A percentile compares a stretch with the other conserved stretches of the same genome.
Evolutionary conservation across 2,888 invertebrate genomes (phyloP).

Genomic region (Agriotes lineatus): DNA sequence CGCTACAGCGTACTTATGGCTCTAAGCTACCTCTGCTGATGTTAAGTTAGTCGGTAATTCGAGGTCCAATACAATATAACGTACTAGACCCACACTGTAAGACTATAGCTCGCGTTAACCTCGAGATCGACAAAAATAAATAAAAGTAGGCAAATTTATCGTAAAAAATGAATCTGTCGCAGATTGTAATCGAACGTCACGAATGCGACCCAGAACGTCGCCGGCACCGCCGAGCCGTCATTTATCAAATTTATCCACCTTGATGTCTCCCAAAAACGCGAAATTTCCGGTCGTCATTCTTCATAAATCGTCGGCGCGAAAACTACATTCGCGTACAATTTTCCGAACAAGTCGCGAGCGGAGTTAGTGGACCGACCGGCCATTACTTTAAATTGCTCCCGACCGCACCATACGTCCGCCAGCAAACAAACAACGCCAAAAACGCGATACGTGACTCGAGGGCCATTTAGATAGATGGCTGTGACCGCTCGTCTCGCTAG

Average conservation of each 20-base stretch:
- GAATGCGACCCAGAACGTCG: no score
- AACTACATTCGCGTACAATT: conserved; percentile 26
- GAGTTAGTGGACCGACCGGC: conserved; percentile 29
- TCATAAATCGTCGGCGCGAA: not conserved
- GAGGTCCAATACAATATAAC: no score
- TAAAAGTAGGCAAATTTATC: no score
- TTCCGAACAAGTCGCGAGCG: conserved; percentile 23
- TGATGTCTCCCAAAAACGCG: not conserved
- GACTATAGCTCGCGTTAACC: no score
- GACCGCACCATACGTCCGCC: conserved; percentile 49
- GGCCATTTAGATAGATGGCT: conserved; percentile 55
- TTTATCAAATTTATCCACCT: not conserved
- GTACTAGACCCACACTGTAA: no score
- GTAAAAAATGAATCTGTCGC: no score
- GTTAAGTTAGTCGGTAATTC: no score
- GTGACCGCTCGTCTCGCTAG: conserved; percentile 51
- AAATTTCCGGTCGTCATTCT: not conserved
- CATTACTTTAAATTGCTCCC: conserved; percentile 49
- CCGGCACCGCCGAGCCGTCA: not conserved
- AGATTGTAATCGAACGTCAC: no score
- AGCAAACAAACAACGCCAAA: conserved; percentile 53
- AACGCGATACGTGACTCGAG: conserved; percentile 54
- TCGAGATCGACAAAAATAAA: no score
- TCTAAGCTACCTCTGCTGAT: no score
- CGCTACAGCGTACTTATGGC: no score